Percentiles rank a stretch among this genome's conserved stretches.
Conservation (phyloP, 2,797 vertebrate species). For the Parotocinclus haroldoi region DNA sequence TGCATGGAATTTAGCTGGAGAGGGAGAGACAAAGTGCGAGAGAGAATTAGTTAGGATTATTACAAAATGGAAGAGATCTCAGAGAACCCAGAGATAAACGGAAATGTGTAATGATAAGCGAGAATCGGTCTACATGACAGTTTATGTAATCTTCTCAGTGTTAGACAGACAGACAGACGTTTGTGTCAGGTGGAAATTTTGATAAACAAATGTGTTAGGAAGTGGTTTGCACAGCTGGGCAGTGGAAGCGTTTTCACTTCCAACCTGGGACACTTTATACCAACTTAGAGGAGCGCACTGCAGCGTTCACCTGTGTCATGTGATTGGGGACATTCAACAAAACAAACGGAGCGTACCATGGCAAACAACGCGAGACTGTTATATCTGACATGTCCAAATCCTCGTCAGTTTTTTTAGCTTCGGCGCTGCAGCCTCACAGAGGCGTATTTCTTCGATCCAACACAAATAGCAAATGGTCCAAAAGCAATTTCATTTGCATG, state of each 20-base stretch:
- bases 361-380: constrained; percentile 47
- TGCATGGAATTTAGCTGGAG: constrained; percentile 77
- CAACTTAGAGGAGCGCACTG: neutral
- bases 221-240: neutral
- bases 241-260: neutral
- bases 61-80: too few species aligned
- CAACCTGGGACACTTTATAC: constrained; percentile 13
- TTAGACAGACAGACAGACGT: too few species aligned
- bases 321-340: constrained; percentile 35
- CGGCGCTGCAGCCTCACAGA: constrained; percentile 37
- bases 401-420: constrained; percentile 57
- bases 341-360: constrained; percentile 40
- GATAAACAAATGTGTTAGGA: neutral
- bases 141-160: too few species aligned
- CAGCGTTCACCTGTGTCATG: constrained; percentile 17
- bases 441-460: constrained; percentile 55
- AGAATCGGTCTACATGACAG: too few species aligned
- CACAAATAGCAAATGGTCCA: constrained; percentile 64
- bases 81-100: too few species aligned
- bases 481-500: constrained; percentile 29
- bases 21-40: neutral
- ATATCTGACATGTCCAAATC: constrained; percentile 45
- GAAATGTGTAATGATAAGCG: too few species aligned
- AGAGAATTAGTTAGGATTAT: too few species aligned
- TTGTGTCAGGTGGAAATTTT: neutral